Evolutionary conservation across 2,888 invertebrate species (phyloP), one percentile per base, ranked within the genome.

Genomic region (Charanyca ferruginea): DNA sequence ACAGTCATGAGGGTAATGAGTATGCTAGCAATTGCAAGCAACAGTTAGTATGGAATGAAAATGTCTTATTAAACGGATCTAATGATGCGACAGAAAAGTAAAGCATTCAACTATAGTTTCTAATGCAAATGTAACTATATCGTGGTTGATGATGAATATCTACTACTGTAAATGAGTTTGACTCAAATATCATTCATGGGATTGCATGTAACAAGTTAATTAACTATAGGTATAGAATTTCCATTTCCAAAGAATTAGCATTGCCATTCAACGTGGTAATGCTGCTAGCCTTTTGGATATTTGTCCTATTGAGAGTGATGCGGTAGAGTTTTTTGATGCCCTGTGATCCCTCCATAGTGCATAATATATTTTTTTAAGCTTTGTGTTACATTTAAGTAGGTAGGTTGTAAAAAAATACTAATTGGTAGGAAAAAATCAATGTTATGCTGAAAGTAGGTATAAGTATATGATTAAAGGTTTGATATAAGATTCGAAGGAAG

Each of bases 81-180:
- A n/a, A 51, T 13, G 23, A 55, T 64, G 16, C 8, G 16, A 44
- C 18, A 57, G 52, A 32, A 16, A 75, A 57, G 18, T 42, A 22
- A 45, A 32, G 20, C 41, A 70, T 64, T 47, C 20, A 18, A 35
- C 18, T 28, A 20, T 53, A 38, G 35, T 74, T 70, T 76, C 71
- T 61, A 49, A 65, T 60, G 65, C 25, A 76, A 65, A 48, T 65
- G 20, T 13, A 35, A 23, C 9, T 25, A 54, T 55, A 47, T 73
- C 6, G 25, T 22, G 28, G 35, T 45, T 20, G 11, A 35, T 48
- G 22, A 61, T 70, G 49, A 61, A 61, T 70, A 60, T 58, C 35
- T 47, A 42, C 9, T 2, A 18, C 76, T 76, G 65, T 42, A n/a
- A 74, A 74, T 58, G 38, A 49, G 22, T 38, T 20, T 38, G 38